These are phyloP conservation scores for Melinopterus prodromus DNA, from an alignment of 2,888 invertebrate genomes.

Conservation along the genomic window DNA sequence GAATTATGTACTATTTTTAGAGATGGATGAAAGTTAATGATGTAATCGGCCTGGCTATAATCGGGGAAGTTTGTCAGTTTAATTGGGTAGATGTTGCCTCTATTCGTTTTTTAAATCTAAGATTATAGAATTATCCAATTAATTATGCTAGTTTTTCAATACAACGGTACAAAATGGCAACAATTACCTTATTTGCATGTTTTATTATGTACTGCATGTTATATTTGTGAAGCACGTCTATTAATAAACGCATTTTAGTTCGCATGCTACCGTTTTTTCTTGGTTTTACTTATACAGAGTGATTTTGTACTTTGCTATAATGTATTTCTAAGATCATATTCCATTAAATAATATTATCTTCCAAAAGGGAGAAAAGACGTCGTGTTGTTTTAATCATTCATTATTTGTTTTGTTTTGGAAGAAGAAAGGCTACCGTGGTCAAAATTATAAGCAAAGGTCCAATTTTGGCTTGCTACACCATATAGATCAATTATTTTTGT, in stretches of 20 bases:
- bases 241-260: neutral
- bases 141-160: neutral
- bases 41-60: neutral
- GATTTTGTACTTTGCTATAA: neutral
- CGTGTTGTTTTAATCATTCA: no score
- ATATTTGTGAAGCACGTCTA: neutral
- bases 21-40: neutral
- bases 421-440: no score
- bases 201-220: neutral
- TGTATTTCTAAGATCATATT: neutral
- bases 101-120: neutral
- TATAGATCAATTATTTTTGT: no score
- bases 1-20: neutral
- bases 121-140: neutral
- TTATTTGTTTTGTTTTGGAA: no score
- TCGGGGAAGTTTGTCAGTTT: neutral
- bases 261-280: neutral
- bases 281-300: neutral
- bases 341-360: neutral
- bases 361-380: no score
- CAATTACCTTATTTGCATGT: conserved; percentile 4
- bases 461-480: no score
- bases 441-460: no score
- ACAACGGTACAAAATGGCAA: neutral
- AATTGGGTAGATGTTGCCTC: neutral